These are phyloP conservation scores for silkworm (Bombyx mori) DNA, from an alignment of 1,140 invertebrate species.

Conservation along the genomic window ASM3026992v2 NC_085107.1:17142001-17142500, in stretches of 20 bases:
- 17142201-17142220: constrained; percentile 76
- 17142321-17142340: not conserved
- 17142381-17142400: not conserved
- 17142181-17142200: constrained; percentile 77
- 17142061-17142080: constrained; percentile 79
- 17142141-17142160: constrained; percentile 84
- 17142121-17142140: constrained; percentile 81
- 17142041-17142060: not conserved
- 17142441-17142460: too few species aligned
- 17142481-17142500: too few species aligned
- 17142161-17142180: constrained; percentile 84
- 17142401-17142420: too few species aligned
- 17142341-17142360: too few species aligned
- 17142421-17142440: not conserved
- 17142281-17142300: too few species aligned
- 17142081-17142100: constrained; percentile 76
- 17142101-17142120: constrained; percentile 77
- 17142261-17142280: not conserved
- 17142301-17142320: not conserved
- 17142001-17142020: too few species aligned
- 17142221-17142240: constrained; percentile 83
- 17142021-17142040: too few species aligned
- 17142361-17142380: not conserved
- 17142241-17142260: constrained; percentile 79
- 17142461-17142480: too few species aligned